Evolutionary conservation across 2,797 vertebrate species (phyloP), one percentile per base, ranked within the genome.

Genomic region (Smutsia temminckii): DNA sequence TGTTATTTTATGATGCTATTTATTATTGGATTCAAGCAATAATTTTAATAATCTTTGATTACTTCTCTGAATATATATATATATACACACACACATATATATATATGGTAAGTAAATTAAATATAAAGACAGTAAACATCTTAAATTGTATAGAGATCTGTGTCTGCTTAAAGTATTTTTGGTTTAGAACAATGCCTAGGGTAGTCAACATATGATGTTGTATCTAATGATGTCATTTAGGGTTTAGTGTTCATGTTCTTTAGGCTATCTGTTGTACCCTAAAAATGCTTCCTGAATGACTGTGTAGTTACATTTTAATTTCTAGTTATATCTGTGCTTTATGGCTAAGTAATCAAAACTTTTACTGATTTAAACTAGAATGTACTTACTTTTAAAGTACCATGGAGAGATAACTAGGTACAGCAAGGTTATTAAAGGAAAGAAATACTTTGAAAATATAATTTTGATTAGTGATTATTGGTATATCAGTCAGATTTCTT

Each of bases 361-460:
- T 87, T 94, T 93, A 80, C 8, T 90, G 14, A 78, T 57, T 75
- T 46, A 84, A 72, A 74, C 34, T 93, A 55, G 37, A 91, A 46
- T 29, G 20, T 21, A 55, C 8, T 87, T 86, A 72, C 49, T 49
- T 29, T 90, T 25, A 78, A 74, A n/a, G 2, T 46, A 40, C 1
- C 29, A 12, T 17, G 25, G 21, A 87, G 37, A 94, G 78, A 34
- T 34, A 61, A 10, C 5, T 79, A 68, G 13, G 5, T 68, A 69
- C 1, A 59, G 34, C 32, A 93, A 87, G 13, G 11, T 55, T 84
- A 83, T 74, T 61, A 87, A 85, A 79, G n/a, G 27, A 77, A 81
- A 75, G 5, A 42, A 37, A 71, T 77, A 23, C 18, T 37, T 79
- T 27, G 2, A 69, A 85, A 69, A 75, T 40, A 64, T 75, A 29